A percentile compares a stretch with the other conserved stretches of the same genome.
These are phyloP conservation scores for Drosophila merina DNA, from an alignment of 2,888 invertebrate species.

Conservation along the genomic window DNA sequence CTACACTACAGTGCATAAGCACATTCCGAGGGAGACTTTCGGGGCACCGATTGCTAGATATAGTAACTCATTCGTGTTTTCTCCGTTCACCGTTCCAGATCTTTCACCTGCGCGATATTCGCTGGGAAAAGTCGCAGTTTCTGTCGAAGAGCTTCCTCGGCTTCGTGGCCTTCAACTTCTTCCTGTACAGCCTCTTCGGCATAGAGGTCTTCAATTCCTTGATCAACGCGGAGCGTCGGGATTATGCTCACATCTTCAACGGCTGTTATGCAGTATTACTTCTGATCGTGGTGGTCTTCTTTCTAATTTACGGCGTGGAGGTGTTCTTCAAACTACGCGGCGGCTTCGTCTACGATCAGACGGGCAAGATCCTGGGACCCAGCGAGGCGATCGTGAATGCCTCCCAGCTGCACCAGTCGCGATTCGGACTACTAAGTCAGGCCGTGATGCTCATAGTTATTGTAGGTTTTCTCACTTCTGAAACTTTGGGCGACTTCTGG, in stretches of 20 bases:
- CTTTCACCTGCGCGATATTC: conserved; percentile 93
- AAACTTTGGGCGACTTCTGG: conserved; percentile 96
- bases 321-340: conserved; percentile 97
- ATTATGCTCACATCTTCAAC: conserved; percentile 94
- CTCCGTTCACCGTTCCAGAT: conserved; percentile 86
- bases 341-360: conserved; percentile 91
- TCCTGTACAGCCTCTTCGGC: conserved; percentile 93
- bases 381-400: conserved; percentile 87
- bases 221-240: conserved; percentile 80
- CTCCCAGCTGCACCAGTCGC: conserved; percentile 95
- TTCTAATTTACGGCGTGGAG: conserved; percentile 96
- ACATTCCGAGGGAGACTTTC: conserved; percentile 17
- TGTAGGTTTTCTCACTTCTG: conserved; percentile 94
- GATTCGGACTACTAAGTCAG: conserved; percentile 94
- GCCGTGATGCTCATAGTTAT: conserved; percentile 95
- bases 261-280: conserved; percentile 96
- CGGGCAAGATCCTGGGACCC: conserved; percentile 86
- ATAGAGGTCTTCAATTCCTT: conserved; percentile 86
- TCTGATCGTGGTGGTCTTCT: conserved; percentile 95
- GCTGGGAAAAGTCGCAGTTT: conserved; percentile 95
- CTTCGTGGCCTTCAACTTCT: conserved; percentile 94
- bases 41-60: background rate
- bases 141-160: conserved; percentile 95
- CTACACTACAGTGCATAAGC: conserved; percentile 16
- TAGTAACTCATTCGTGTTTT: conserved; percentile 20